Evolutionary conservation across 2,113 vertebrate genomes (phyloP), one percentile per base, ranked within the genome.

Genomic region (Ctenodactylus gundi): DNA sequence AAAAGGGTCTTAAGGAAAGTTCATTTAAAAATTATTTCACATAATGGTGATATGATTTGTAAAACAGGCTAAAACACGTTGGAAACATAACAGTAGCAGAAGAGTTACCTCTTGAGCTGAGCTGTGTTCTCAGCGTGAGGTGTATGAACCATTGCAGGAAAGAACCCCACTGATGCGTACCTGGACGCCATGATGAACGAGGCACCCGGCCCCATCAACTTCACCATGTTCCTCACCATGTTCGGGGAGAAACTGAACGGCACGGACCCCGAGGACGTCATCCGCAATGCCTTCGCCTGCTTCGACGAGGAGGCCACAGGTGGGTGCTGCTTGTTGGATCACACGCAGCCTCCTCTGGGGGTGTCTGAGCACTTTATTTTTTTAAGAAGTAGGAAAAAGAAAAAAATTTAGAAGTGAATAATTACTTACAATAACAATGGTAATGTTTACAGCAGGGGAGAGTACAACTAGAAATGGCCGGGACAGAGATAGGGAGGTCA

Each of bases 171-270:
- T 0, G 99, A 99, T 3, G 99, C 99, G 0, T 99, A 99, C 98
- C 98, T 99, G 67, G 99, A 99, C 94, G 98, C 99, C 94, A 99
- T 99, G 99, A 99, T 99, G 99, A 99, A 97, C 0, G 99, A 99
- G 97, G 99, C 99, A 70, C 99, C 99, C 0, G 99, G 99, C 8
- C 99, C 99, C 68, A 99, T 99, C 87, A 99, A 99, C 93, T 99
- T 99, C 98, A 99, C 99, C 0, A 99, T 99, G 99, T 99, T 99
- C 97, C 99, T 99, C 95, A 99, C 99, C 3, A 99, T 99, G 99
- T 99, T 99, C 97, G 99, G 99, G 21, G 99, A 99, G 97, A 99
- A 99, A 96, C 96, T 99, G 49, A 99, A 98, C 51, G 98, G 98
- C 88, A 99, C 98, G 62, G 98, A 99, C 83, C 98, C 98, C 0